Base-by-base conservation (phyloP, 2,888 invertebrate genomes). In the Gymnocheta viridis region DNA sequence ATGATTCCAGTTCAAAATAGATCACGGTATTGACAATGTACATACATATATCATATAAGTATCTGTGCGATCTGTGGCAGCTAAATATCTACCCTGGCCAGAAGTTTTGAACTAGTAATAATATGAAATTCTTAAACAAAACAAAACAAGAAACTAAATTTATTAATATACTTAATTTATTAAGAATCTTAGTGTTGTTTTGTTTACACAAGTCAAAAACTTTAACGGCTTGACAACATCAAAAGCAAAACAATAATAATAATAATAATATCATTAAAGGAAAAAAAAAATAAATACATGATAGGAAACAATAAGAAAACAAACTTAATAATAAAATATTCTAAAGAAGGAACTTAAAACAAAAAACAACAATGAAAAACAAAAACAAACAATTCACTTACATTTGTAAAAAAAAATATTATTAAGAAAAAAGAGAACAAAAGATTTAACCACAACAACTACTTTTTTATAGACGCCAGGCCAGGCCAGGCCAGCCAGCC, bases 401-500 rank as follows among this genome's bases (percentile, higher is more conserved):
- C n/a, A 51, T 69, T 35, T 73, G 29, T 62, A 54, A 54, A 24
- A 62, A 51, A 35, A 54, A 49, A 35, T n/a, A 44, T 44, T 67
- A 60, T 49, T 62, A 17, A 66, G 19, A 4, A 56, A 69, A 77
- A 81, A 69, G 84, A 81, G 84, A 84, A 84, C 84, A 84, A 84
- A 84, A 84, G 77, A 77, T 81, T 84, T 78, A 84, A 84, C 84
- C 84, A 81, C 84, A 84, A 81, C 76, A 77, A 84, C 77, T 78
- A 84, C 73, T 64, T 72, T 66, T 84, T 41, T 81, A 62, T 81
- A 84, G 84, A 84, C 81, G 84, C 84, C 84, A 82, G 82, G 62
- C 81, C 77, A 64, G 64, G 27, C 54, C n/a, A n/a, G 66, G 76
- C 81, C 78, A 69, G 69, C 49, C 49, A 81, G 80, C 60, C 72